Percentiles rank a stretch among this genome's conserved stretches.
These are phyloP conservation scores for Monochamus saltuarius DNA, from an alignment of 1,140 invertebrate genomes.

Conservation along the genomic window DNA sequence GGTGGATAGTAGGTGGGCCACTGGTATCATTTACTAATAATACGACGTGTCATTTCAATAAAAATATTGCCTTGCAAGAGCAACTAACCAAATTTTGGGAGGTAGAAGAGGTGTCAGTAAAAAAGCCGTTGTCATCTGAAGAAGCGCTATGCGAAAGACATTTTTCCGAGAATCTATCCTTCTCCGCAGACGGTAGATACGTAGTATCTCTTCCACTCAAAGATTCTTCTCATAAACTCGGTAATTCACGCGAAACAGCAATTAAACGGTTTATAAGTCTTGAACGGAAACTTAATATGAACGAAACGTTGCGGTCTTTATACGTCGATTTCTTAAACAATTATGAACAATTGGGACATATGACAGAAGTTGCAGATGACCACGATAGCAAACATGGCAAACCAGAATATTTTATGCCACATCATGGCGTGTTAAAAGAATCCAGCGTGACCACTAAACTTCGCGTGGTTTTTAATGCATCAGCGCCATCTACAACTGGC, in stretches of 20 bases:
- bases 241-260: constrained; percentile 25
- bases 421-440: constrained; percentile 50
- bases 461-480: constrained; percentile 34
- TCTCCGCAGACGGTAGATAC: constrained; percentile 3
- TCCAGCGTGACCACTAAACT: constrained; percentile 42
- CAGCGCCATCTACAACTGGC: constrained; percentile 34
- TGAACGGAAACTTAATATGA: constrained; percentile 16
- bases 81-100: constrained; percentile 1
- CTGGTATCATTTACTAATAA: neutral
- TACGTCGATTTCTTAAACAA: constrained; percentile 36
- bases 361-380: constrained; percentile 14
- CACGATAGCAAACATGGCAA: neutral
- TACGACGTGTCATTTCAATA: neutral
- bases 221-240: constrained; percentile 7
- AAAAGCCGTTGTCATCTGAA: neutral
- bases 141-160: constrained; percentile 1
- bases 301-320: constrained; percentile 29
- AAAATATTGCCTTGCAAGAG: too few relatives aligned
- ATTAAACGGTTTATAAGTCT: constrained; percentile 20
- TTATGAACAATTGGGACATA: constrained; percentile 31
- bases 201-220: constrained; percentile 16
- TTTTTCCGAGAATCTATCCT: neutral
- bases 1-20: constrained; percentile 1
- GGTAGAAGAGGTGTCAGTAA: constrained; percentile 2
- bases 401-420: constrained; percentile 42